Base-by-base conservation (phyloP, 2,797 vertebrate species). In the Lepidocolaptes lacrymiger region DNA sequence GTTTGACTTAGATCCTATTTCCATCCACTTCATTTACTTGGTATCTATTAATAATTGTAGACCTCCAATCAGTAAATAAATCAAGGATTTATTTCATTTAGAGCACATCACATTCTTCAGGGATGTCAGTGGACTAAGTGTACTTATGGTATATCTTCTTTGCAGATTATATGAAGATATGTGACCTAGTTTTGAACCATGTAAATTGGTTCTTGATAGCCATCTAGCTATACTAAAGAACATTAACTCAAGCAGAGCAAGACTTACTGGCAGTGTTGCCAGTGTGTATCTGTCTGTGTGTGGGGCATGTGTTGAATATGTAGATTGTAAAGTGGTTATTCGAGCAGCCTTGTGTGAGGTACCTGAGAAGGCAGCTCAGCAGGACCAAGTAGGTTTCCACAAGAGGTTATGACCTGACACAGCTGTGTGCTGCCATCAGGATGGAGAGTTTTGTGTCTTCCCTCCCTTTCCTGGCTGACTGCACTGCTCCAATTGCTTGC, bases 301-400 rank as follows among this genome's bases (percentile, higher is more conserved):
- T 6, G 14, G 21, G 14, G 6, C 14, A 6, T 8, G 22, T 61
- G 24, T 66, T 85, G 46, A 14, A 0, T 17, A 1, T 39, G 1
- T 51, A 30, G 24, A 20, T 46, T 23, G 13, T 58, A 6, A 58
- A 88, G 76, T 26, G 52, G 14, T 10, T 44, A 46, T 85, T 78
- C 6, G 30, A 28, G 12, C 37, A 22, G 11, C 22, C 5, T 36
- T 21, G 11, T 7, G 41, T 27, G 14, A 43, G 30, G 16, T 44
- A 22, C 56, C 28, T 44, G 62, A 51, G 41, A 19, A 72, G 68
- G n/a, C 68, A 64, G 63, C 55, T 93, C 46, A 61, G 63, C 55
- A 36, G 59, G 46, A 43, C 14, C 0, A 0, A n/a, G 4, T 14
- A n/a, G 19, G 8, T 36, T 91, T 79, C 41, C 34, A 7, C 11